Evolutionary conservation across 2,888 invertebrate species (phyloP), one percentile per base, ranked within the genome.

Genomic region (Erebia ligea): DNA sequence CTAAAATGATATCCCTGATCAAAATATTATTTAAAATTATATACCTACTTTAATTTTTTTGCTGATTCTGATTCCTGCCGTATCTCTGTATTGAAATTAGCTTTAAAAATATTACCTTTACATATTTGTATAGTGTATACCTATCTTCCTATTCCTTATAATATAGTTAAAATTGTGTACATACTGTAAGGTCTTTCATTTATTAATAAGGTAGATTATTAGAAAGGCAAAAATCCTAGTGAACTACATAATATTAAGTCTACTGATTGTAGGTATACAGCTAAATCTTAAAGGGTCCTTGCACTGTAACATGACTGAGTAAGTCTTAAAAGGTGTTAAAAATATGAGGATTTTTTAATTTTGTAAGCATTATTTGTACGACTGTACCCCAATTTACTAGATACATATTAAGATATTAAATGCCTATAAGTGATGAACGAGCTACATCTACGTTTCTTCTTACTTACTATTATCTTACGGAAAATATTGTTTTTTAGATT

Each of bases 371-470:
- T 45, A 21, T 48, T 48, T 48, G n/a, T 17, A 1, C 48, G 67
- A 67, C 57, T 67, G 67, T 67, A 67, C 67, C 19, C n/a, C 48
- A 57, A 48, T 57, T 48, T n/a, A 42, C 15, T 42, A 34, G 45
- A n/a, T 1, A 34, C 34, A 34, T 40, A 52, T 64, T 50, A 17
- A 50, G 64, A 34, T 52, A 58, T 67, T 48, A 58, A 66, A 67
- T 58, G 67, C 19, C 58, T 58, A 67, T 67, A 67, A 57, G 42
- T 58, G 21, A 67, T 67, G 48, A 25, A 58, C 58, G n/a, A 58
- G 17, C 66, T 17, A 40, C 34, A 61, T 48, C 15, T 48, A 21
- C 4, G n/a, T 19, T 19, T n/a, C 42, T 61, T n/a, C 8, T 54
- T 54, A 17, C 19, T 19, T 9, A 52, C 2, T 10, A 54, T 17